Evolutionary conservation across 2,888 invertebrate genomes (phyloP).

Genomic region (Cyaniris semiargus): DNA sequence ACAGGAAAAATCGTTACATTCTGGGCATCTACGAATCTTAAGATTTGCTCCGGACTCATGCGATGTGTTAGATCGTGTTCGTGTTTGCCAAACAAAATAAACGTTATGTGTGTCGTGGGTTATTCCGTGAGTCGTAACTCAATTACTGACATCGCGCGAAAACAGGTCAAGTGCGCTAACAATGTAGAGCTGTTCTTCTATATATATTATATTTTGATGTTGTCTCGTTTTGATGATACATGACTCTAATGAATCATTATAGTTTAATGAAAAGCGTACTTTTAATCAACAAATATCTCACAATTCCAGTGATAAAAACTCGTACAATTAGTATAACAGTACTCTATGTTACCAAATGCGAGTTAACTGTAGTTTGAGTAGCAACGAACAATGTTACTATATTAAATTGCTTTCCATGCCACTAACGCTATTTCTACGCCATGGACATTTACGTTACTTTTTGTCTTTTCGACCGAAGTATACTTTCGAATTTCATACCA

Average conservation of each 20-base stretch:
- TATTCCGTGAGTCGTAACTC: constrained; percentile 15
- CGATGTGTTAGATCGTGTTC: constrained; percentile 9
- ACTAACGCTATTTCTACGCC: too few species aligned
- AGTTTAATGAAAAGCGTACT: not conserved
- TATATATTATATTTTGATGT: not conserved
- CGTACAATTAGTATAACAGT: too few species aligned
- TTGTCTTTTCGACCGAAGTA: too few species aligned
- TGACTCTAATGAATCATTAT: not conserved
- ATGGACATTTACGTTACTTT: too few species aligned
- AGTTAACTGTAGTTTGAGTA: too few species aligned
- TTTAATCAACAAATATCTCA: too few species aligned
- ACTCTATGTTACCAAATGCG: too few species aligned
- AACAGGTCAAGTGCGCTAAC: constrained; percentile 13
- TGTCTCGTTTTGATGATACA: not conserved
- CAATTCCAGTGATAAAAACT: too few species aligned
- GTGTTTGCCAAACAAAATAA: constrained; percentile 18
- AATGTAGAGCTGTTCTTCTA: not conserved
- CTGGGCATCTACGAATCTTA: not conserved
- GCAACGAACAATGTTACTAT: too few species aligned
- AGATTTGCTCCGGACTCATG: not conserved
- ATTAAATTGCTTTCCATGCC: too few species aligned
- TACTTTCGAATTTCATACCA: too few species aligned
- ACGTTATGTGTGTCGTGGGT: constrained; percentile 8
- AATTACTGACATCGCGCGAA: not conserved
- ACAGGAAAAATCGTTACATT: not conserved